These are phyloP conservation scores for Tribolium castaneum DNA, from an alignment of 1,140 invertebrate species.

Conservation along the genomic window DNA sequence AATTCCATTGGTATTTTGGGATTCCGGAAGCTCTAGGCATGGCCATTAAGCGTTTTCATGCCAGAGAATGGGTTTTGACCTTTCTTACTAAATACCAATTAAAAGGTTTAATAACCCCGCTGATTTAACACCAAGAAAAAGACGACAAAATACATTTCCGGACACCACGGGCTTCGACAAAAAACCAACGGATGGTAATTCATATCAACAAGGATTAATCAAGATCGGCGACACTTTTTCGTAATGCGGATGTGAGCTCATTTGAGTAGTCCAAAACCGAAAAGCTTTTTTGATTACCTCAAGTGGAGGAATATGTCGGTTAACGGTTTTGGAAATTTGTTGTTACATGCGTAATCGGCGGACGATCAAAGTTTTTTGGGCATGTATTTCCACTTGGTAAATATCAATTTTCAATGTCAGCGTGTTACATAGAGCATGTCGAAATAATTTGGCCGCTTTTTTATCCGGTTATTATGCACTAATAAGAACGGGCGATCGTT, in stretches of 20 bases:
- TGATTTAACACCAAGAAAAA: constrained; percentile 7
- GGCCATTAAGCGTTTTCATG: constrained; percentile 5
- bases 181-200: constrained; percentile 8
- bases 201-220: constrained; percentile 3
- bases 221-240: constrained; percentile 9
- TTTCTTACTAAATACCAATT: neutral
- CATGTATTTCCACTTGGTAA: constrained; percentile 23
- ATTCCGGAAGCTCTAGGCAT: neutral
- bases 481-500: constrained; percentile 19
- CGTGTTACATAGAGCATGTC: constrained; percentile 40
- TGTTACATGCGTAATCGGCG: neutral
- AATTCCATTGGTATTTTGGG: constrained; percentile 9
- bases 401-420: constrained; percentile 43
- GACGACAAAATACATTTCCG: constrained; percentile 15
- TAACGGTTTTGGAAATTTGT: too few species aligned
- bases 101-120: constrained; percentile 23
- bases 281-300: too few species aligned
- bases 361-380: constrained; percentile 18
- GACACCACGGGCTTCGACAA: neutral
- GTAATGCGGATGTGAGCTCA: neutral
- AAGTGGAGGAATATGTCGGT: too few species aligned
- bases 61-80: constrained; percentile 8
- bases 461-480: constrained; percentile 30
- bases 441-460: constrained; percentile 36
- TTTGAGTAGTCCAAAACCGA: neutral